A percentile compares a stretch with the other conserved stretches of the same genome.
Conservation (phyloP, 1,140 invertebrate species). For the Cydia amplana region DNA sequence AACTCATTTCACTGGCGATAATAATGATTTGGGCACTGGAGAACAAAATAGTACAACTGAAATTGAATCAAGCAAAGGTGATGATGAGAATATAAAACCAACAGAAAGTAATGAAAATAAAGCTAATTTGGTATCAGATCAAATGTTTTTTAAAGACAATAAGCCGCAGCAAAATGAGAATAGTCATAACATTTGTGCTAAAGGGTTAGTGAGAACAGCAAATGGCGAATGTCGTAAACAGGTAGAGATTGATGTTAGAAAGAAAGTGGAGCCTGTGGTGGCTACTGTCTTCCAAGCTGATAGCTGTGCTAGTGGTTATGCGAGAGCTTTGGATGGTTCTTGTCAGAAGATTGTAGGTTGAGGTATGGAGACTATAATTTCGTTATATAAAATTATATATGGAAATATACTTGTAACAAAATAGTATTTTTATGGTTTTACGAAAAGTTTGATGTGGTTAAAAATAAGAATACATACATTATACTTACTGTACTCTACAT, state of each 20-base stretch:
- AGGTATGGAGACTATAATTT: neutral
- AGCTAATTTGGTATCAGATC: neutral
- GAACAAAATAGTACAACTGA: neutral
- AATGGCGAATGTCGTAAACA: neutral
- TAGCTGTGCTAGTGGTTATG: neutral
- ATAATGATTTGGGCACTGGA: neutral
- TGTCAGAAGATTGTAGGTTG: neutral
- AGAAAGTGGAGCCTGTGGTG: neutral
- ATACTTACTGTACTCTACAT: no score
- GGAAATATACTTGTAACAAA: no score
- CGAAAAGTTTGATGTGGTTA: no score
- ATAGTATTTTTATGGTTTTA: no score
- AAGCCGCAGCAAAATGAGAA: neutral
- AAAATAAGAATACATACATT: no score
- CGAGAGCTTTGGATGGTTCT: neutral
- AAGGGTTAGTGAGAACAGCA: neutral
- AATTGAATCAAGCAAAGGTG: neutral
- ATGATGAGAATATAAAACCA: neutral
- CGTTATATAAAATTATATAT: no score
- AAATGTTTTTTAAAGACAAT: conserved; percentile 13
- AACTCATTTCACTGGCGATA: neutral
- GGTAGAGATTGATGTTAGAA: neutral
- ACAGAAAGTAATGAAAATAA: neutral
- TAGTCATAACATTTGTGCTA: neutral
- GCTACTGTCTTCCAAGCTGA: neutral